Evolutionary conservation across 2,797 vertebrate species (phyloP).

Genomic region (Argyrosomus regius): DNA sequence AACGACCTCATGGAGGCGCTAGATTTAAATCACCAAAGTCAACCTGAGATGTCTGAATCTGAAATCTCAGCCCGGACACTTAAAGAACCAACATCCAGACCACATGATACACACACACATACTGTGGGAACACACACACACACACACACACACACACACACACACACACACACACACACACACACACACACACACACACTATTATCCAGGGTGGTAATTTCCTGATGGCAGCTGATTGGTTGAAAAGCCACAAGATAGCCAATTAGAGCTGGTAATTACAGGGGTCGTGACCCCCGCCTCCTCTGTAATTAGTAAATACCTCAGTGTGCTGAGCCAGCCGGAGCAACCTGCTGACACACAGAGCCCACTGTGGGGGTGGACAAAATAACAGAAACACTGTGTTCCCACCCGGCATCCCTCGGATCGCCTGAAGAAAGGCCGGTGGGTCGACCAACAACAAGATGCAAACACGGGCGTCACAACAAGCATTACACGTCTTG

Average conservation of each 20-base stretch:
- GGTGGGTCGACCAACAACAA: neutral
- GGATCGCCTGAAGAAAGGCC: too few species aligned
- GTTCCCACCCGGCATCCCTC: constrained; percentile 40
- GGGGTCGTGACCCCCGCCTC: constrained; percentile 57
- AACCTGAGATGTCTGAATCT: too few species aligned
- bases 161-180: constrained; percentile 7
- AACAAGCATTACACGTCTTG: too few species aligned
- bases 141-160: neutral
- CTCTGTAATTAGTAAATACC: constrained; percentile 71
- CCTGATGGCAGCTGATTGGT: constrained; percentile 66
- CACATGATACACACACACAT: neutral
- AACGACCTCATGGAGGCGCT: too few species aligned
- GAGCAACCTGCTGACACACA: constrained; percentile 27
- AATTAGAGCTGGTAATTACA: constrained; percentile 73
- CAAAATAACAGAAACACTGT: constrained; percentile 17
- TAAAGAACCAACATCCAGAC: neutral
- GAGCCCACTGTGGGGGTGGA: neutral
- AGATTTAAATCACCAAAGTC: too few species aligned
- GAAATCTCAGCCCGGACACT: too few species aligned
- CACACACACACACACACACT: constrained; percentile 30
- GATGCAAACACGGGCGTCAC: neutral
- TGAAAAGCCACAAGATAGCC: constrained; percentile 16
- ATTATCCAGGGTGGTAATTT: constrained; percentile 56
- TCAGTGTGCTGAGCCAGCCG: constrained; percentile 38
- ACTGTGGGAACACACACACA: neutral